A percentile compares a stretch with the other conserved stretches of the same genome.
Evolutionary conservation across 2,113 vertebrate genomes (phyloP).

Genomic region (Nicator chloris): DNA sequence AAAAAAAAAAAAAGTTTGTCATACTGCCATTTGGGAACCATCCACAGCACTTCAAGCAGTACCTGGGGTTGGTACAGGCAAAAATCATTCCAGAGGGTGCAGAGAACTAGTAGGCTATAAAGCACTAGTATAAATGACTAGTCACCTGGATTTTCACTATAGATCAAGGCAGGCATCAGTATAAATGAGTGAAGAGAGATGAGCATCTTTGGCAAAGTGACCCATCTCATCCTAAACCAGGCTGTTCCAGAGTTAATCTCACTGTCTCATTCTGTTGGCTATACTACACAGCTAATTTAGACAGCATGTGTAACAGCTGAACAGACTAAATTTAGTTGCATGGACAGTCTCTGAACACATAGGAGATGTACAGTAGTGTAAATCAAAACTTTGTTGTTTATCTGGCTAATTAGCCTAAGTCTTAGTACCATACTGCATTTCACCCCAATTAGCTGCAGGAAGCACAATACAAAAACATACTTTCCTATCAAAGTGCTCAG

Average conservation of each 20-base stretch:
- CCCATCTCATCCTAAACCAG: not conserved
- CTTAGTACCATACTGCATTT: not conserved
- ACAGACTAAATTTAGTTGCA: not conserved
- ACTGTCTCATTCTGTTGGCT: not conserved
- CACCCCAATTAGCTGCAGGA: not conserved
- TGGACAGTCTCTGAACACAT: not conserved
- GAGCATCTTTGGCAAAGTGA: not conserved
- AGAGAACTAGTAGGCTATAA: not conserved
- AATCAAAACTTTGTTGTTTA: not conserved
- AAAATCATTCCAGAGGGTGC: not conserved
- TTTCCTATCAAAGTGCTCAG: conserved; percentile 79
- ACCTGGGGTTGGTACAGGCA: not conserved
- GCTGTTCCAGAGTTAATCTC: not conserved
- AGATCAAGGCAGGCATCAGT: not conserved
- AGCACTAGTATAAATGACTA: not conserved
- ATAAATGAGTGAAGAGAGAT: not conserved
- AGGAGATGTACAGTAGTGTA: not conserved
- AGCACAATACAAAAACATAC: not conserved
- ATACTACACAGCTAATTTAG: not conserved
- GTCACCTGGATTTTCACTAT: not conserved
- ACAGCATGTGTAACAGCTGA: not conserved
- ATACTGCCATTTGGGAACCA: not conserved
- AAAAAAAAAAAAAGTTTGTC: too few relatives aligned
- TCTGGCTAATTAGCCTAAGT: not conserved
- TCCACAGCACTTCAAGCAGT: not conserved